Base-by-base conservation (phyloP, 2,888 invertebrate genomes). In the Micropterix aruncella region DNA sequence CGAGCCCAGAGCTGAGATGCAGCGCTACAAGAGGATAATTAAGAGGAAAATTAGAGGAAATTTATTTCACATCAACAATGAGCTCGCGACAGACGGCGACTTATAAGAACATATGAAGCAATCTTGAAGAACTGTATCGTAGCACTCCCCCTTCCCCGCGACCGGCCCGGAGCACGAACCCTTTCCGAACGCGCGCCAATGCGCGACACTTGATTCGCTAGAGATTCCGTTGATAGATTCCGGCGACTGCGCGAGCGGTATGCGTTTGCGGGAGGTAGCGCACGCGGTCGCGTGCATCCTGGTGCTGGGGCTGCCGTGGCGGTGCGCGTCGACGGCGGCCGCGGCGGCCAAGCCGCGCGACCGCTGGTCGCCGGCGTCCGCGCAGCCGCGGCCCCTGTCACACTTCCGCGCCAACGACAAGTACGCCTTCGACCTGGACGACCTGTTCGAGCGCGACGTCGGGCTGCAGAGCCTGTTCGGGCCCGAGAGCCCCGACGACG, bases 121-220 rank as follows among this genome's bases (percentile, higher is more conserved):
- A 12, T 27, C 12, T 7, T 7, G 27, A 5, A 27, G 27, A 27
- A 27, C 27, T n/a, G n/a, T n/a, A 27, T 27, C 12, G 27, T 27
- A 7, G 7, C 7, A 27, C 5, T 12, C 12, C 5, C 27, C 27
- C 44, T 45, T 50, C 49, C 48, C 54, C 55, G 55, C 57, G 41
- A 16, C 17, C 14, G 17, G 44, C 41, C 37, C 59, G 57, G 58
- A 27, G 56, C 57, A 55, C 56, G 56, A n/a, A n/a, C 57, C 56
- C 57, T 55, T 54, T 57, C 52, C 55, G 56, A 56, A 53, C 70
- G 71, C 69, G 69, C 53, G 59, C 65, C 59, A 65, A 63, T 55
- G 65, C 59, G 57, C 59, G 12, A 55, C 57, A 56, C 56, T 56
- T 57, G 56, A 57, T 56, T 53, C 57, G 52, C 54, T 56, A 56